These are phyloP conservation scores for Tolypeutes matacus DNA, from an alignment of 2,797 vertebrate genomes.

Conservation along the genomic window DNA sequence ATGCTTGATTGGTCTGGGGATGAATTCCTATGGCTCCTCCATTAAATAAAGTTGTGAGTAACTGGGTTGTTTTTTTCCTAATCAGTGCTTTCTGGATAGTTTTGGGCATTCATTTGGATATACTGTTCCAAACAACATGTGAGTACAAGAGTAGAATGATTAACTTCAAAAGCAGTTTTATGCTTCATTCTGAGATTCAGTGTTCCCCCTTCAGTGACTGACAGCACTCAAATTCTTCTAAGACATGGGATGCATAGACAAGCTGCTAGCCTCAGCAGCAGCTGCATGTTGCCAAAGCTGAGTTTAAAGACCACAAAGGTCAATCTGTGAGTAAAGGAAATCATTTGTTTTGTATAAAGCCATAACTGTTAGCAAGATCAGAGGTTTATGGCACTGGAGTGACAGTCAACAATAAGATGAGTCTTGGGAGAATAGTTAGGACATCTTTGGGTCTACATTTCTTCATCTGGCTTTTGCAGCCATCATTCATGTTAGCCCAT, in stretches of 20 bases:
- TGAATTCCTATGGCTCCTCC: background rate
- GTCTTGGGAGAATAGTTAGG: conserved; percentile 10
- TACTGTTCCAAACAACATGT: background rate
- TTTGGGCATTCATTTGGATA: background rate
- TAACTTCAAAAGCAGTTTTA: background rate
- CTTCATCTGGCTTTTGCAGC: conserved; percentile 32
- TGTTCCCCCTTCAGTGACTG: background rate
- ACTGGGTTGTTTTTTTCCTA: background rate
- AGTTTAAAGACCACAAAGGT: background rate
- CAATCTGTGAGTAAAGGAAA: background rate
- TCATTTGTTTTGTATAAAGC: background rate
- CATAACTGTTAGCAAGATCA: background rate
- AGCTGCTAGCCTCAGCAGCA: background rate
- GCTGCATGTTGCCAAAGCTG: background rate
- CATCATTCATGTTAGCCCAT: background rate
- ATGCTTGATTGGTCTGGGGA: background rate
- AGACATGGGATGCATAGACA: background rate
- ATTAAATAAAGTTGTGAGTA: background rate
- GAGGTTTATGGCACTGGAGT: background rate
- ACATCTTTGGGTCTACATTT: background rate
- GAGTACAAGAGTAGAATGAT: background rate
- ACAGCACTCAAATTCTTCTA: background rate
- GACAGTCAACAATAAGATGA: background rate
- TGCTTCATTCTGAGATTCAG: background rate
- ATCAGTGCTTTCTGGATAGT: background rate